Base-by-base conservation (phyloP, 1,140 invertebrate species). In the Trissolcus basalis region DNA sequence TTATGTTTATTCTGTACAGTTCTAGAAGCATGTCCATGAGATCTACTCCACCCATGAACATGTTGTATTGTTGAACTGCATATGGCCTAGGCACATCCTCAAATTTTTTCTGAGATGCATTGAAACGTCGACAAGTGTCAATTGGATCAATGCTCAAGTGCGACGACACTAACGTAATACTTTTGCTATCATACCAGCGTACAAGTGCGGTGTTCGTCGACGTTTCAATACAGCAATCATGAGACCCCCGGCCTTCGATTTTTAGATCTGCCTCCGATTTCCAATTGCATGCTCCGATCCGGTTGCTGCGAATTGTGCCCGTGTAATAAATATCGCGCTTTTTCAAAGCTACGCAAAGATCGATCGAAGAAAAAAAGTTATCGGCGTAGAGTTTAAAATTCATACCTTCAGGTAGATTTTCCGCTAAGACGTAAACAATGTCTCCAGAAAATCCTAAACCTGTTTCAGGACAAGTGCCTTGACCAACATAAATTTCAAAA, bases 401-500 rank as follows among this genome's bases (percentile, higher is more conserved):
- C 44, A 75, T 27, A 63, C 69, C 49, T 50, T 63, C 59, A 48
- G 82, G 81, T 43, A 87, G 70, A 49, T 77, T 78, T 74, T 82
- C 74, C 71, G 80, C 53, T 54, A 86, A 51, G 49, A 65, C 70
- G 45, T 83, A 59, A 27, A 86, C 81, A 49, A 81, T 78, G 81
- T 83, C 83, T 39, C 79, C 82, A 75, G 79, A 76, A 54, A 69
- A 73, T 69, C 82, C 82, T 72, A 85, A 77, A 79, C 82, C 82
- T 79, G 81, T 78, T 61, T 79, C 70, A 78, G 71, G 58, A 58
- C 51, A 44, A 55, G 69, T 78, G n/a, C 60, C 59, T 50, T 51
- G 64, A 50, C 84, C 83, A 45, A 81, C 81, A 76, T 87, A 88
- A 64, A 88, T 81, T 67, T 87, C 85, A 85, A 87, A 87, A 74